Evolutionary conservation across 2,888 invertebrate species (phyloP).

Genomic region (Melinaea menophilus): DNA sequence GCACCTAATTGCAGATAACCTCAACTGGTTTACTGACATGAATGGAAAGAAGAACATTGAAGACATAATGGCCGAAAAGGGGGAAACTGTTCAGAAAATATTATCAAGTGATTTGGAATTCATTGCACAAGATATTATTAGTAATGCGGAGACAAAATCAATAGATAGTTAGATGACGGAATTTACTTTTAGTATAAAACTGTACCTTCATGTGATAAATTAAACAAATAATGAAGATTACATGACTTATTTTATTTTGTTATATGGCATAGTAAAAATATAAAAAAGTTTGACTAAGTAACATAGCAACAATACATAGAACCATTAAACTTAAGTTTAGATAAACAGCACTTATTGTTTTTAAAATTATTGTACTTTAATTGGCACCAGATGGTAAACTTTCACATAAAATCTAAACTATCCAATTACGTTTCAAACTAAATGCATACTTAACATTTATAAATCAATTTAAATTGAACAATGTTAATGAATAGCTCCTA

Average conservation of each 20-base stretch:
- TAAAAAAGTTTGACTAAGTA: conserved; percentile 29
- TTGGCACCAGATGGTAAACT: conserved; percentile 68
- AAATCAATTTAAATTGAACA: not conserved
- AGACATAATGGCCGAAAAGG: conserved; percentile 90
- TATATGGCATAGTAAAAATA: conserved; percentile 31
- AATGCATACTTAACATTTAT: not conserved
- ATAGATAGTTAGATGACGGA: conserved; percentile 20
- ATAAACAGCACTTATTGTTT: conserved; percentile 26
- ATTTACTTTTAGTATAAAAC: conserved; percentile 5
- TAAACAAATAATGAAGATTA: conserved; percentile 23
- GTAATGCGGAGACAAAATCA: conserved; percentile 41
- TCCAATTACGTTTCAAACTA: conserved; percentile 3
- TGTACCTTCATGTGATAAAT: conserved; percentile 13
- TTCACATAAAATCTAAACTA: conserved; percentile 21
- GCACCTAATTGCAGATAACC: conserved; percentile 97
- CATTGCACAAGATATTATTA: conserved; percentile 60
- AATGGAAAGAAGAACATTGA: conserved; percentile 91
- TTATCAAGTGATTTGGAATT: conserved; percentile 71
- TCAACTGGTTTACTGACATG: conserved; percentile 94
- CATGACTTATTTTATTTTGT: conserved; percentile 27
- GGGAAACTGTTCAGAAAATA: conserved; percentile 85
- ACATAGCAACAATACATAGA: conserved; percentile 28
- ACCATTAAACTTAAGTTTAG: conserved; percentile 21
- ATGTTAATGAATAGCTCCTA: not conserved
- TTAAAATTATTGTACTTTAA: conserved; percentile 42